Conservation (phyloP, 2,888 invertebrate genomes). For the Ormia ochracea region DNA sequence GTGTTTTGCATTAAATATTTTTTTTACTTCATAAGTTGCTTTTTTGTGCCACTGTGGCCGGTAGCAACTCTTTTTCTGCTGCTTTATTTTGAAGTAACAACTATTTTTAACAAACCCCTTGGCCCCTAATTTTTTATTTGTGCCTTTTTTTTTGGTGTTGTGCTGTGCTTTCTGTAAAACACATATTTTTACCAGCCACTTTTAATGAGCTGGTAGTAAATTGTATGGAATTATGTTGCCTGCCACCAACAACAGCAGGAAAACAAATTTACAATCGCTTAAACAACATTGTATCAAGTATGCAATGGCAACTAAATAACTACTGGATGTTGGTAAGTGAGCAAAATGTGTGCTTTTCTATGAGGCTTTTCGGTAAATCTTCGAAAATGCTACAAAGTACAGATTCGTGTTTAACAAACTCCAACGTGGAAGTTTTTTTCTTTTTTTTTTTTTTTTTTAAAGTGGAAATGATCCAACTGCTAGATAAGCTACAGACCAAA, state of each 20-base stretch:
- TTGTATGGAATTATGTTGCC: constrained; percentile 43
- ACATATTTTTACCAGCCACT: constrained; percentile 2
- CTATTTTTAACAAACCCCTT: constrained; percentile 52
- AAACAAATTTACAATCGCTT: constrained; percentile 1
- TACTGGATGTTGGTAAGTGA: background rate
- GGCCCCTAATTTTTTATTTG: constrained; percentile 40
- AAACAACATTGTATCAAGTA: constrained; percentile 36
- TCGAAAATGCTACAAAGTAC: background rate
- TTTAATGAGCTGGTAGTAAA: constrained; percentile 28
- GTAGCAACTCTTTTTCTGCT: background rate
- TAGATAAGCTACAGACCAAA: background rate
- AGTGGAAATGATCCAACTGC: background rate
- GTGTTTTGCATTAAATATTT: too few species aligned
- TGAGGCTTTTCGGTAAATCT: background rate
- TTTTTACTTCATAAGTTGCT: background rate
- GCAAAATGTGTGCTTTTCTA: background rate
- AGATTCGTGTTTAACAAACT: constrained; percentile 12
- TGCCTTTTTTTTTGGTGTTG: background rate
- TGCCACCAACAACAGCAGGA: constrained; percentile 18
- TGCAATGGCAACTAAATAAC: background rate
- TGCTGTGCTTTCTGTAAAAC: background rate
- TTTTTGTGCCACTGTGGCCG: background rate
- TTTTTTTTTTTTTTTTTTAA: background rate
- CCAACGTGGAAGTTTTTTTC: background rate
- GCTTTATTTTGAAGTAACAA: constrained; percentile 4